Evolutionary conservation across 1,140 invertebrate species (phyloP), one percentile per base, ranked within the genome.

Genomic region (Pararge aegeria): DNA sequence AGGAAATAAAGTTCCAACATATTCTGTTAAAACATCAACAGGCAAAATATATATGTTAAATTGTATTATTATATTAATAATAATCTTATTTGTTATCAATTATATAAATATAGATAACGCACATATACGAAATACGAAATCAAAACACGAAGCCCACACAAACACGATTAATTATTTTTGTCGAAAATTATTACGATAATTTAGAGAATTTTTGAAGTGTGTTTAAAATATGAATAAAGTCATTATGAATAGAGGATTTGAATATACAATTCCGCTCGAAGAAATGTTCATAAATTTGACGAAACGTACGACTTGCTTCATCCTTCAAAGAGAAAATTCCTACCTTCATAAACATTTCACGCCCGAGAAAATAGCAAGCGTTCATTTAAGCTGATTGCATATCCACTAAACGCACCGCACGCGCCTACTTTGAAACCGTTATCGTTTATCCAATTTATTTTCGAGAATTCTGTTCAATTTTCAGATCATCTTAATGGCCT

Each of bases 221-320:
- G 30, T 12, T 34, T n/a, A 10, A 34, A 34, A 34, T 34, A 34
- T 34, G 30, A 34, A 34, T 34, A 34, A 34, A 34, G 9, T 34
- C 30, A 34, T 34, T n/a, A 34, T 12, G 30, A 34, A 34, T 34
- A 34, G 30, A 34, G 30, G 30, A 34, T 34, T 34, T 34, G 30
- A 34, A 34, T 34, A 34, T 34, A 34, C 30, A 34, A 34, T 34
- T 34, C 30, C 30, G 30, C 30, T 34, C 30, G 30, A 34, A 34
- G 30, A 34, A 34, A 34, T 34, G 10, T 34, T 34, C 30, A 4
- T 12, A 12, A 34, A 34, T 34, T 34, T 34, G 30, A 12, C 12
- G 30, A 34, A n/a, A 34, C 30, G 30, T 34, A 34, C 30, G 30
- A 1, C 30, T 34, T 12, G 30, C 30, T 34, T 34, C 30, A 34